A percentile compares a stretch with the other conserved stretches of the same genome.
These are phyloP conservation scores for Amphibalanus amphitrite DNA, from an alignment of 1,140 invertebrate genomes.

Conservation along the genomic window DNA sequence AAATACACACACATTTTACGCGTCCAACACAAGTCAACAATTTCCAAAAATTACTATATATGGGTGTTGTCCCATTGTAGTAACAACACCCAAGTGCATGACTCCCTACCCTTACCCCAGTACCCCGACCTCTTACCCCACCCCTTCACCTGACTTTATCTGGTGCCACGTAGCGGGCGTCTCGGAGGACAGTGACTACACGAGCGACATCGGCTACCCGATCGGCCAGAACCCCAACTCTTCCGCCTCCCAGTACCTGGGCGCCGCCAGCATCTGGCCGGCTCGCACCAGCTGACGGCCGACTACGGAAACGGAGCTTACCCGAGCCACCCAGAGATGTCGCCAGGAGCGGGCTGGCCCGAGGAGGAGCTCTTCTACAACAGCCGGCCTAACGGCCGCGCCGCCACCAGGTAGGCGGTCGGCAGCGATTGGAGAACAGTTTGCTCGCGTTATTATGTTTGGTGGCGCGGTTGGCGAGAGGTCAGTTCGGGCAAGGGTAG, in stretches of 20 bases:
- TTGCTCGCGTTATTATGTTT: too few relatives aligned
- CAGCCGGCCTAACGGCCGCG: not conserved
- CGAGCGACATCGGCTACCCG: slow-evolving; percentile 87
- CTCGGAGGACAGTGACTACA: slow-evolving; percentile 93
- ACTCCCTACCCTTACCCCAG: too few relatives aligned
- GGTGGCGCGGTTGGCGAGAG: too few relatives aligned
- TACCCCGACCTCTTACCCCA: too few relatives aligned
- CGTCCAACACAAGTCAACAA: too few relatives aligned
- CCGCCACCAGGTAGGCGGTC: not conserved
- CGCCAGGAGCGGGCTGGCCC: not conserved
- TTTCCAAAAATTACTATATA: too few relatives aligned
- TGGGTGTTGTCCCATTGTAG: too few relatives aligned
- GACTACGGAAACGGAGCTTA: not conserved
- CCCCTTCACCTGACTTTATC: too few relatives aligned
- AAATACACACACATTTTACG: too few relatives aligned
- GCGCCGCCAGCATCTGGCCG: slow-evolving; percentile 31
- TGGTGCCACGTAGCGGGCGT: slow-evolving; percentile 53
- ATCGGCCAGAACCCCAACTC: slow-evolving; percentile 63
- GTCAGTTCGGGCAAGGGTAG: too few relatives aligned
- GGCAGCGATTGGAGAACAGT: too few relatives aligned
- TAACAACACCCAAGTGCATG: too few relatives aligned
- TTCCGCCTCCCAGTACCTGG: slow-evolving; percentile 63
- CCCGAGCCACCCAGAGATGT: not conserved
- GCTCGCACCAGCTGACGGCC: not conserved
- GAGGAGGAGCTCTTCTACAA: not conserved